Conservation (phyloP, 2,797 vertebrate genomes). For the Eleutherodactylus coqui region DNA sequence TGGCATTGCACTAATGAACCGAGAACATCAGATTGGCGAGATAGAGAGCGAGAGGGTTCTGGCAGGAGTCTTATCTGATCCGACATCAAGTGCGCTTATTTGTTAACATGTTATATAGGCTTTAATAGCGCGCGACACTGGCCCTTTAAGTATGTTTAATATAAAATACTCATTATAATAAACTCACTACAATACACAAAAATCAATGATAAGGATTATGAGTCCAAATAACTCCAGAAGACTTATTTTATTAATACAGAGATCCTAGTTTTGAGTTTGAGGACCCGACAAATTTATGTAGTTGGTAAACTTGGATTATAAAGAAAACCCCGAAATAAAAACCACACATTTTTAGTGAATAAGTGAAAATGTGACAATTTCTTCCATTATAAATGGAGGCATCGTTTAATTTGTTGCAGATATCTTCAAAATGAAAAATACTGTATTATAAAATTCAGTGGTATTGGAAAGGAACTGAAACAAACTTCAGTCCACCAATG, state of each 20-base stretch:
- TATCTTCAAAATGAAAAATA: neutral
- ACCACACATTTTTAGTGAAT: neutral
- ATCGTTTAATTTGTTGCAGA: neutral
- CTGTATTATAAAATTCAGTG: too few relatives aligned
- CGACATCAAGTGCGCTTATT: constrained; percentile 12
- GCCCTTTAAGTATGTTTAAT: constrained; percentile 27
- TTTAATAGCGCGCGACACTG: neutral
- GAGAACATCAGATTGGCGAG: neutral
- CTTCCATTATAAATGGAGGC: too few relatives aligned
- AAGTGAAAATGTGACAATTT: too few relatives aligned
- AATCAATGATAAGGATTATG: constrained; percentile 21
- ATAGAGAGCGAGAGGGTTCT: neutral
- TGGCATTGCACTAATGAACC: constrained; percentile 36
- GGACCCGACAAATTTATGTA: neutral
- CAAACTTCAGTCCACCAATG: too few relatives aligned
- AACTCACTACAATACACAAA: neutral
- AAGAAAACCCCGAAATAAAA: neutral
- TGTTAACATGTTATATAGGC: neutral
- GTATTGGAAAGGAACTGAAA: too few relatives aligned
- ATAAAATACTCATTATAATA: neutral
- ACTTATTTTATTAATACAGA: neutral
- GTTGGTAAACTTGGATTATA: neutral
- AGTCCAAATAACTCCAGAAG: neutral
- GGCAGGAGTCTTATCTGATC: neutral
- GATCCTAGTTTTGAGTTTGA: neutral